Conservation (phyloP, 2,797 vertebrate genomes). For the Falco novaeseelandiae region DNA sequence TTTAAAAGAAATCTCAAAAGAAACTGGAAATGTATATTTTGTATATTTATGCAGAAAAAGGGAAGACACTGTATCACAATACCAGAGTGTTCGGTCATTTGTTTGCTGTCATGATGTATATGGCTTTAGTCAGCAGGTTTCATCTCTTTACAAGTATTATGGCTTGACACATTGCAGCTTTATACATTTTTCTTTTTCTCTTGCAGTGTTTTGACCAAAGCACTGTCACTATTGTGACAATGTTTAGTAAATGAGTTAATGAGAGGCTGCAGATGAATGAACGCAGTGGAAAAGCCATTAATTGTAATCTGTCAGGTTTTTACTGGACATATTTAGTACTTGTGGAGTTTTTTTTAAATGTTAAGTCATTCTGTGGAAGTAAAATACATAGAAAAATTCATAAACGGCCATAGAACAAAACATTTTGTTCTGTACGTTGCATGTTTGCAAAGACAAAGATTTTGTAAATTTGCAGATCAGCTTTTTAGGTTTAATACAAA, state of each 20-base stretch:
- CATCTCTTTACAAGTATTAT: conserved; percentile 78
- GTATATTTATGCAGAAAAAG: conserved; percentile 81
- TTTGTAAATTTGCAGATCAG: conserved; percentile 85
- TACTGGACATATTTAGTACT: conserved; percentile 68
- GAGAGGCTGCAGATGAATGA: conserved; percentile 66
- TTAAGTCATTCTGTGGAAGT: conserved; percentile 63
- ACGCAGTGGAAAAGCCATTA: conserved; percentile 72
- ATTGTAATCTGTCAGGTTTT: conserved; percentile 70
- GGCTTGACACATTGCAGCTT: conserved; percentile 64
- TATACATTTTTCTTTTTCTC: conserved; percentile 12
- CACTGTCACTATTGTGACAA: conserved; percentile 72
- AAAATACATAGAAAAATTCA: conserved; percentile 47
- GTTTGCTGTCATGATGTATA: conserved; percentile 67
- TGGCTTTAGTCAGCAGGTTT: conserved; percentile 72
- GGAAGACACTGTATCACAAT: conserved; percentile 78
- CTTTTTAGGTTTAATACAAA: conserved; percentile 80
- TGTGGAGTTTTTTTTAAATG: background rate
- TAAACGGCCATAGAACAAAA: conserved; percentile 81
- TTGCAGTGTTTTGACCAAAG: conserved; percentile 76
- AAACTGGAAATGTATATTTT: conserved; percentile 85
- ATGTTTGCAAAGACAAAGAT: conserved; percentile 80
- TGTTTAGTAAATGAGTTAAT: conserved; percentile 73
- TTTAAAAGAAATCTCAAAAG: conserved; percentile 44
- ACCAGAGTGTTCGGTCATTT: conserved; percentile 69
- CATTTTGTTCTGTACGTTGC: conserved; percentile 76